Conservation (phyloP, 2,797 vertebrate species). For the Falco columbarius region DNA sequence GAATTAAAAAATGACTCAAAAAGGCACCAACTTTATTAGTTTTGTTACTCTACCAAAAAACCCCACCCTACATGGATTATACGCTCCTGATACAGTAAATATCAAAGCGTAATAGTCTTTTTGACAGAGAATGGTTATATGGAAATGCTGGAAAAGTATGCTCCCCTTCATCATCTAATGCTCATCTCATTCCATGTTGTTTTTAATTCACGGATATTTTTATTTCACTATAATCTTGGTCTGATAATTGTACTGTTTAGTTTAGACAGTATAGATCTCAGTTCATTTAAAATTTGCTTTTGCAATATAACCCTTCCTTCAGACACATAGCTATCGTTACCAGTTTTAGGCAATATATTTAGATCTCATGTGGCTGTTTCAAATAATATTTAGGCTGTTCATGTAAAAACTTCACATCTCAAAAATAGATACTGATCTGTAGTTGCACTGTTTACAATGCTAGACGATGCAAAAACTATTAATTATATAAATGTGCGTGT, state of each 20-base stretch:
- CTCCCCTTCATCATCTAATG: not conserved
- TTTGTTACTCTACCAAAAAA: not conserved
- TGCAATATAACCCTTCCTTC: not conserved
- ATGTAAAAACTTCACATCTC: not conserved
- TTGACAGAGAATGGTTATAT: not conserved
- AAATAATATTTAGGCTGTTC: not conserved
- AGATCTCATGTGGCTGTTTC: not conserved
- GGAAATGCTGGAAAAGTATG: not conserved
- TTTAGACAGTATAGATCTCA: not conserved
- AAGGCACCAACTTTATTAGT: not conserved
- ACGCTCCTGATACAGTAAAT: not conserved
- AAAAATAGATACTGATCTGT: not conserved
- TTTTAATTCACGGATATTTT: not conserved
- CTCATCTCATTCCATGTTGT: not conserved
- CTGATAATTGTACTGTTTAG: not conserved
- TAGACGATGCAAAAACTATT: not conserved
- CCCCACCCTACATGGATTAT: not conserved
- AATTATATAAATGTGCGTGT: not conserved
- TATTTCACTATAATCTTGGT: not conserved
- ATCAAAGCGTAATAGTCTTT: not conserved
- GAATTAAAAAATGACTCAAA: not conserved
- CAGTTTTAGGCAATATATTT: not conserved
- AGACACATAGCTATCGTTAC: not conserved
- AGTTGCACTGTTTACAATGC: not conserved
- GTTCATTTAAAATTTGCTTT: not conserved